Evolutionary conservation across 2,797 vertebrate genomes (phyloP).

Genomic region (Sparus aurata): DNA sequence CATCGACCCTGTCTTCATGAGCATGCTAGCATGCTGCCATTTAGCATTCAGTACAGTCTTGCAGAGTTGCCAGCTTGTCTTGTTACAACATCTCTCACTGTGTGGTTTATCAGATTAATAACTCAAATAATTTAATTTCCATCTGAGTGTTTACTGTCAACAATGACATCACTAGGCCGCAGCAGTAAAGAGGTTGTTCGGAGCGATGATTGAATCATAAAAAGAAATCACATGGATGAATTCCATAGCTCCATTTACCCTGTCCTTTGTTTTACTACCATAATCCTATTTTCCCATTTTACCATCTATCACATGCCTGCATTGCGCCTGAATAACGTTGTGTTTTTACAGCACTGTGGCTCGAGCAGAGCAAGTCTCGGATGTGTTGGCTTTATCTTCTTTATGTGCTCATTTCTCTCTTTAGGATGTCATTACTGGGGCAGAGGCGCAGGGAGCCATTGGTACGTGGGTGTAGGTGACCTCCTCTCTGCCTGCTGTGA

Average conservation of each 20-base stretch:
- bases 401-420: constrained; percentile 74
- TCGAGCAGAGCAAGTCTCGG: constrained; percentile 48
- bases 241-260: constrained; percentile 56
- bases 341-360: constrained; percentile 71
- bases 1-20: no score
- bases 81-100: neutral
- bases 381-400: constrained; percentile 72
- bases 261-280: constrained; percentile 69
- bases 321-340: constrained; percentile 67
- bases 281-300: constrained; percentile 57
- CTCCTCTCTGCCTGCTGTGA: constrained; percentile 65
- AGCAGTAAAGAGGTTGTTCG: constrained; percentile 54
- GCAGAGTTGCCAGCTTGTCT: neutral
- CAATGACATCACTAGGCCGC: constrained; percentile 24
- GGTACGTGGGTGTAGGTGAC: constrained; percentile 72
- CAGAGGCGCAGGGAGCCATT: constrained; percentile 49
- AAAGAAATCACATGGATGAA: constrained; percentile 53
- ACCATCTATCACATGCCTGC: constrained; percentile 52
- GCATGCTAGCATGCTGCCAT: neutral
- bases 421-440: constrained; percentile 74
- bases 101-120: constrained; percentile 19
- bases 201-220: constrained; percentile 69
- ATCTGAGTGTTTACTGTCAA: constrained; percentile 18
- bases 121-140: constrained; percentile 14
- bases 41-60: neutral